Percentiles rank a stretch among this genome's conserved stretches.
Conservation (phyloP, 1,140 invertebrate species). For the Agrypnia vestita region DNA sequence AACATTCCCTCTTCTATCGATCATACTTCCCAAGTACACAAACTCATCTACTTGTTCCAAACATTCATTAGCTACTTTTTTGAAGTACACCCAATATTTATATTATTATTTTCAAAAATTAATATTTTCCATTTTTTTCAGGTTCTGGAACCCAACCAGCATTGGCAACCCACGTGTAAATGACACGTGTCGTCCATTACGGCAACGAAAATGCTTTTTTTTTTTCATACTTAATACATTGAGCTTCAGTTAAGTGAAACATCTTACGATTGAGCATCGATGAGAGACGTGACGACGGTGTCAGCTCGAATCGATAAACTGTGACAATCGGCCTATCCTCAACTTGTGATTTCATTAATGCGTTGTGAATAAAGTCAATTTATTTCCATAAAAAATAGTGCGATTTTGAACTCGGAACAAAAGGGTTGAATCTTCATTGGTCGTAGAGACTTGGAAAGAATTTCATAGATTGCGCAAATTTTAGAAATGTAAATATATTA, state of each 20-base stretch:
- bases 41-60: no score
- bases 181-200: not conserved
- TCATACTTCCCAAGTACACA: no score
- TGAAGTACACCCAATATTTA: no score
- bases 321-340: slow-evolving; percentile 42
- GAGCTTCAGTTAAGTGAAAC: slow-evolving; percentile 1
- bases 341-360: slow-evolving; percentile 26
- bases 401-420: slow-evolving; percentile 25
- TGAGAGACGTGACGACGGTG: no score
- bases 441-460: no score
- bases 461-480: slow-evolving; percentile 22
- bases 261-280: no score
- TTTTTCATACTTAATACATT: no score
- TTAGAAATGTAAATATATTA: slow-evolving; percentile 22
- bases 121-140: no score
- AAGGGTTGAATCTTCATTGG: not conserved
- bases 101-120: no score
- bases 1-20: no score
- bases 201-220: not conserved
- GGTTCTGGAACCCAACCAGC: slow-evolving; percentile 57
- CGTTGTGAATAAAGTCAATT: slow-evolving; percentile 42
- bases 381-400: slow-evolving; percentile 19
- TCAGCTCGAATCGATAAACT: slow-evolving; percentile 2
- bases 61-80: no score
- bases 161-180: slow-evolving; percentile 57